Base-by-base conservation (phyloP, 2,113 vertebrate species). In the Acanthochromis polyacanthus region DNA sequence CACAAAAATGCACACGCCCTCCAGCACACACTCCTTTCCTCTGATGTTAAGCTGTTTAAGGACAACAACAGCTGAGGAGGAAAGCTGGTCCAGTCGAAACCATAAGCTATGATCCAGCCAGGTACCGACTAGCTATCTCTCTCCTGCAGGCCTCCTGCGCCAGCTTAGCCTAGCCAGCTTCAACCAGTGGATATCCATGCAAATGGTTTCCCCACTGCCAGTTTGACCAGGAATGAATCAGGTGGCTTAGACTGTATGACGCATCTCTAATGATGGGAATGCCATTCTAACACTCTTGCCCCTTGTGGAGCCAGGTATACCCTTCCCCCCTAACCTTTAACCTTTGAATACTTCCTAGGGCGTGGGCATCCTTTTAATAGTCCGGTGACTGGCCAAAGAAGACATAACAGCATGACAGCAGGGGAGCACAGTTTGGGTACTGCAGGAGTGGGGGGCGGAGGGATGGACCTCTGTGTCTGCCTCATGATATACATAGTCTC, bases 301-400 rank as follows among this genome's bases (percentile, higher is more conserved):
- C 75, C 80, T 68, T 63, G 67, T 82, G 66, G 85, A 91, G 32
- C 82, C 88, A 93, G 86, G 86, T 91, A 89, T 69, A 83, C 75
- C 67, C 78, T 88, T 82, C 85, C 80, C 70, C 48, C 73, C 72
- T 74, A 62, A 89, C 89, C 84, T 85, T 84, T 83, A 40, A 92
- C 89, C 86, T 63, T 63, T 36, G 75, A 87, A 90, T 90, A 82
- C 65, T 78, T 87, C 72, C 59, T 58, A 50, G 74, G 87, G 75
- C 57, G 63, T 78, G 57, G 87, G 67, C 20, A 68, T 83, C 77
- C 88, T 93, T 92, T 92, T 91, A 92, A 89, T 93, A 93, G 92
- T 75, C 32, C 56, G 20, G 68, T 68, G 88, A 87, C 75, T 74
- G 75, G 75, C 68, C 62, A 84, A 92, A 88, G 85, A 91, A 91